Evolutionary conservation across 2,797 vertebrate genomes (phyloP).

Genomic region (Syngnathus acus): DNA sequence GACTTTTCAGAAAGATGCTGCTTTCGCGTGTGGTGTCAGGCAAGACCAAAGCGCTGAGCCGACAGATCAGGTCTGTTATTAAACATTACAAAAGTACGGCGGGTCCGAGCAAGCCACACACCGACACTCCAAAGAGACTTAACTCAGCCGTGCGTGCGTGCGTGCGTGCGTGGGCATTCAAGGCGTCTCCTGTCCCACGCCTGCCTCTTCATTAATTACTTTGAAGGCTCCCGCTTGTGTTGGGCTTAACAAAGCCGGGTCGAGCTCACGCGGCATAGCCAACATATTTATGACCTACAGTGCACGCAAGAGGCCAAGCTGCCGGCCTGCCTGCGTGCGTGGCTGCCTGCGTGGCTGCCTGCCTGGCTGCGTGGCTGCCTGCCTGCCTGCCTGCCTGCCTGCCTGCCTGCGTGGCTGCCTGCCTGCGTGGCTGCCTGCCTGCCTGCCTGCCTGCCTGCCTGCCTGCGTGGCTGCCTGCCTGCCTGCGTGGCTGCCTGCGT

Average conservation of each 20-base stretch:
- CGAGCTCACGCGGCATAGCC: constrained; percentile 77
- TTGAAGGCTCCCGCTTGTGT: constrained; percentile 75
- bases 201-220: constrained; percentile 83
- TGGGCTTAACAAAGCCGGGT: constrained; percentile 83
- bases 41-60: not conserved
- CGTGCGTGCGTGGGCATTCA: constrained; percentile 9
- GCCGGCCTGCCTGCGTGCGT: constrained; percentile 81
- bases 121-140: not conserved
- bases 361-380: no score
- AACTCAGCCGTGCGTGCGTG: not conserved
- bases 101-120: not conserved
- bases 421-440: no score
- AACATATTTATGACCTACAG: constrained; percentile 97
- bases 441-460: constrained; percentile 46
- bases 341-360: no score
- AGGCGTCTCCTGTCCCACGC: constrained; percentile 51
- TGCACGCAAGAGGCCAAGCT: constrained; percentile 80
- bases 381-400: no score
- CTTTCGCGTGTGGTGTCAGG: not conserved
- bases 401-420: no score
- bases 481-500: constrained; percentile 33
- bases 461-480: constrained; percentile 7
- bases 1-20: not conserved
- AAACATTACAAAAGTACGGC: not conserved
- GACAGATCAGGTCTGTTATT: not conserved